Percentiles rank a stretch among this genome's conserved stretches.
Evolutionary conservation across 1,140 invertebrate genomes (phyloP).

Genomic region (Periplaneta americana): DNA sequence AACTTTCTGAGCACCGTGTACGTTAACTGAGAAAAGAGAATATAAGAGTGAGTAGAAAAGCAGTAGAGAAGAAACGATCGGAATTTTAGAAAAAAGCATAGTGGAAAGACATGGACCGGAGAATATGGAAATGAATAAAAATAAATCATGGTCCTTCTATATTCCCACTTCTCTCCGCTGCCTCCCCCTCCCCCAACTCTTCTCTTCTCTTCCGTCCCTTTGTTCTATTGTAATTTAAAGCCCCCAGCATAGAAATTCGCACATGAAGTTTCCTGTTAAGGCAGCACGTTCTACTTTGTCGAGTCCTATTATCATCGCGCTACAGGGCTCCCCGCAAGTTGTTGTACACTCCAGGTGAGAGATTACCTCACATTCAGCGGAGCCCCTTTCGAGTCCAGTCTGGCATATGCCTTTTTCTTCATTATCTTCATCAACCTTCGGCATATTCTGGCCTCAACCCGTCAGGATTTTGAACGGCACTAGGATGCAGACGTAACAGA

Average conservation of each 20-base stretch:
- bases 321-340: neutral
- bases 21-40: neutral
- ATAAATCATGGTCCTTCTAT: neutral
- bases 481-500: too few relatives aligned
- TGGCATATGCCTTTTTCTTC: too few relatives aligned
- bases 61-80: neutral
- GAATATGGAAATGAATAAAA: neutral
- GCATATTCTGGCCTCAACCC: too few relatives aligned
- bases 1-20: neutral
- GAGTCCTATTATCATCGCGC: neutral
- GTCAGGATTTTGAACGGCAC: too few relatives aligned
- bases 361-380: too few relatives aligned
- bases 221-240: neutral
- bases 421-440: too few relatives aligned
- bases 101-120: neutral
- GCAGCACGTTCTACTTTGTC: too few relatives aligned
- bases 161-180: neutral
- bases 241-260: neutral
- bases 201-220: neutral
- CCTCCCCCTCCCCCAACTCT: neutral
- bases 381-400: too few relatives aligned
- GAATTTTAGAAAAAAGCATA: neutral
- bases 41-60: neutral
- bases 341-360: neutral
- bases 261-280: neutral